Evolutionary conservation across 1,140 invertebrate genomes (phyloP), one percentile per base, ranked within the genome.

Genomic region (Archegozetes longisetosus): DNA sequence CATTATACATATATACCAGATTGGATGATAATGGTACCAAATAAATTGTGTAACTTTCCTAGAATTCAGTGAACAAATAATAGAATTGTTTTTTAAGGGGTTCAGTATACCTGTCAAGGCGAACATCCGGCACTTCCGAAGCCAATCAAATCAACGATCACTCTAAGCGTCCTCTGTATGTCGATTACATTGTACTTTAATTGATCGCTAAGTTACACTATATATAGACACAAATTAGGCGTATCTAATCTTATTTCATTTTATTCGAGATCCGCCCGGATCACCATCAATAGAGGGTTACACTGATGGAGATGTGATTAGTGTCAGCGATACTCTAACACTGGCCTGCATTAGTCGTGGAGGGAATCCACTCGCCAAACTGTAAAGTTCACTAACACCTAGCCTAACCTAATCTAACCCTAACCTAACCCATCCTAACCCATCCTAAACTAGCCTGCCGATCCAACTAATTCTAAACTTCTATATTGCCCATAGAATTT

Each of bases 281-380:
- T 74, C 81, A 2, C 92, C 93, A 0, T 85, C 88, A 70, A 95
- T 97, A 64, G 86, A 90, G 65, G 90, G 92, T 0, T 93, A 95
- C 71, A 84, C 81, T 1, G 81, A 84, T 66, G 86, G 85, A 0
- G 87, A 93, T 68, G 80, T 95, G 4, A 61, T 67, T 13, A 79
- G 84, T 23, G 80, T 86, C 29, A 90, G 89, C 1, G 87, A 94
- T 71, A 84, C 81, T 46, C 78, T 96, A 17, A 88, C 87, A 63
- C 77, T 97, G 58, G 81, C 84, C 53, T 98, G 93, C 75, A 79
- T 84, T 64, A 91, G 90, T 55, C 78, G 85, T 24, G 90, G 90
- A 29, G 93, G 93, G 12, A 97, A 98, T 78, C 93, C 93, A 22
- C 83, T 89, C 3, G 89, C 92, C 2, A 84, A 90, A 69, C 80